Evolutionary conservation across 1,140 invertebrate species (phyloP).

Genomic region (Drosophila varians): DNA sequence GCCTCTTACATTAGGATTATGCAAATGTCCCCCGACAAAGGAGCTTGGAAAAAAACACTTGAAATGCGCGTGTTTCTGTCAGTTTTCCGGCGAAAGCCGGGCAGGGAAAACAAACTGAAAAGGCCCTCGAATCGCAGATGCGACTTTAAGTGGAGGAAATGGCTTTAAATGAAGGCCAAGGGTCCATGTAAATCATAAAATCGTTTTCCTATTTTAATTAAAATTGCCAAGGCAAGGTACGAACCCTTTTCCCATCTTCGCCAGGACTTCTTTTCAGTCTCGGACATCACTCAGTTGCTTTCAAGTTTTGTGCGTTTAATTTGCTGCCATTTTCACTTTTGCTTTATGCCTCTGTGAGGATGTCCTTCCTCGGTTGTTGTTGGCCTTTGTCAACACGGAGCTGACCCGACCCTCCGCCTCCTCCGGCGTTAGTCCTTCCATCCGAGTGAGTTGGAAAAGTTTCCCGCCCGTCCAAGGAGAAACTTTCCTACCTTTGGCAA

Average conservation of each 20-base stretch:
- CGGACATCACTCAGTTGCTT: conserved; percentile 44
- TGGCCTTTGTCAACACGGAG: conserved; percentile 74
- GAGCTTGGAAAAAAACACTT: conserved; percentile 32
- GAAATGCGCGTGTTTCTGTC: conserved; percentile 74
- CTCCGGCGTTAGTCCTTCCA: no score
- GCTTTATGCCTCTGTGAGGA: conserved; percentile 6
- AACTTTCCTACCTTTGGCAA: conserved; percentile 61
- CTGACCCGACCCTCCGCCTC: conserved; percentile 20
- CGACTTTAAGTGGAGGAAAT: conserved; percentile 28
- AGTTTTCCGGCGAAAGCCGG: conserved; percentile 35
- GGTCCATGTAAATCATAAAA: conserved; percentile 52
- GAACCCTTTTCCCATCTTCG: conserved; percentile 17
- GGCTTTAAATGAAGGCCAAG: conserved; percentile 47
- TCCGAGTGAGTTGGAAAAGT: conserved; percentile 35
- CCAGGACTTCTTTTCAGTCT: conserved; percentile 23
- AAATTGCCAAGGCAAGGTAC: conserved; percentile 58
- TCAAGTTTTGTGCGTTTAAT: conserved; percentile 71
- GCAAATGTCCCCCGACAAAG: conserved; percentile 56
- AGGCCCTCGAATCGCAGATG: conserved; percentile 14
- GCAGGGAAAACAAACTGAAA: conserved; percentile 25
- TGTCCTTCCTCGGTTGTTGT: background rate
- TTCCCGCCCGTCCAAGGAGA: conserved; percentile 23
- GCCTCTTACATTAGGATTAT: conserved; percentile 76
- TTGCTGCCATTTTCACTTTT: conserved; percentile 78
- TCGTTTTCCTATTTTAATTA: conserved; percentile 71